phyloP scores from a whole-genome alignment of 2,113 vertebrate genomes.

The Tupaia tana region DNA sequence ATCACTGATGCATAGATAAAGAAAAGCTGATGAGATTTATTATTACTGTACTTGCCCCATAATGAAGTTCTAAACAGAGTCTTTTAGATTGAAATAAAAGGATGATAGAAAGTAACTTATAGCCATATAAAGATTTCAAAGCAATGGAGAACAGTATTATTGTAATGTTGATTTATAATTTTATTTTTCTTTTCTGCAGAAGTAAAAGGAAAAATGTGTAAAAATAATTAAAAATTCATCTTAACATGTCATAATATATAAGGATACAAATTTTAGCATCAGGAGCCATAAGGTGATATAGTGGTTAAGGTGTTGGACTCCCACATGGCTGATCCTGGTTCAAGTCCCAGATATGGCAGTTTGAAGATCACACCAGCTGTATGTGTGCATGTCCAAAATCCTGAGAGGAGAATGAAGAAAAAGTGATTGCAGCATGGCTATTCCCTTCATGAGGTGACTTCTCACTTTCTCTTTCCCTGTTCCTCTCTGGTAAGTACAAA shows the following conservation, averaged over 20 bases:
- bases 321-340: too few relatives aligned
- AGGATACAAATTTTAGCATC: too few relatives aligned
- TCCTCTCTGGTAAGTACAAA: too few relatives aligned
- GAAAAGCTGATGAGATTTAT: not conserved
- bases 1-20: not conserved
- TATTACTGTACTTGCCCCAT: not conserved
- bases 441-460: too few relatives aligned
- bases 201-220: not conserved
- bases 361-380: too few relatives aligned
- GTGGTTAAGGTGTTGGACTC: too few relatives aligned
- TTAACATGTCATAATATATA: not conserved
- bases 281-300: too few relatives aligned
- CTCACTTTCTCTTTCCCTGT: too few relatives aligned
- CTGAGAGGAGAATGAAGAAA: too few relatives aligned
- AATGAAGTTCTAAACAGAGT: not conserved
- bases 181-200: not conserved
- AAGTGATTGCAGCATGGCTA: too few relatives aligned
- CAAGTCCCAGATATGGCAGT: too few relatives aligned
- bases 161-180: not conserved
- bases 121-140: not conserved
- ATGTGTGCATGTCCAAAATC: too few relatives aligned
- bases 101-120: not conserved
- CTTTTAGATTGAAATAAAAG: not conserved
- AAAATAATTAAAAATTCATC: not conserved
- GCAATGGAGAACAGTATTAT: not conserved